Evolutionary conservation across 2,797 vertebrate genomes (phyloP), one percentile per base, ranked within the genome.

Genomic region (Pseudochaenichthys georgianus): DNA sequence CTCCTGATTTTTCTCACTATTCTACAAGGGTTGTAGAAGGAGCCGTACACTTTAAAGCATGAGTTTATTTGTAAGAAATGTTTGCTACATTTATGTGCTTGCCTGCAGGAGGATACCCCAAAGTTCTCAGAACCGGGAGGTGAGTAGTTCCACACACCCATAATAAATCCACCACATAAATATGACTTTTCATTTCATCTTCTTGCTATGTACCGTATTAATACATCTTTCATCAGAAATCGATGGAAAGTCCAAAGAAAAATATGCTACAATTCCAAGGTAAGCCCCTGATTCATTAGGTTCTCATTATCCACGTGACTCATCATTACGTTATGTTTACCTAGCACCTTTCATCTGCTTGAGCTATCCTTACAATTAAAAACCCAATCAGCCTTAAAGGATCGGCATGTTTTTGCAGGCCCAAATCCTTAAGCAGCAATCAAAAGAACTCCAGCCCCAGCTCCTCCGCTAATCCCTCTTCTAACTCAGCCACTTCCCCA

Each of bases 211-310:
- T 45, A 3, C 7, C 46, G 6, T 48, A 43, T 47, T 55, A 28
- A 78, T 55, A 19, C 19, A 57, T 80, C 17, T 81, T 75, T 81
- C 45, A 58, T 2, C 82, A 96, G 96, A 97, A 53, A 54, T 86
- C 9, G 75, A 89, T 31, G 95, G 92, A 75, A 96, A 92, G 65
- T 91, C 93, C 0, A 96, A 93, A 93, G 96, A 97, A 75, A 96
- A 94, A 79, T 90, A 88, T 70, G 88, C 93, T 64, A 95, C 95
- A 0, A 67, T 96, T 60, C 95, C 96, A 46, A 95, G 96, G 97
- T 98, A 88, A 78, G 83, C 65, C 4, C 17, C 16, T 13, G 5
- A 55, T 53, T 3, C 11, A 34, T 59, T 4, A 57, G 13, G 6
- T 16, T 31, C 31, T 53, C 21, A 69, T 16, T 16, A 11, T 54